These are phyloP conservation scores for Priapulus caudatus DNA, from an alignment of 2,888 invertebrate species.

Conservation along the genomic window DNA sequence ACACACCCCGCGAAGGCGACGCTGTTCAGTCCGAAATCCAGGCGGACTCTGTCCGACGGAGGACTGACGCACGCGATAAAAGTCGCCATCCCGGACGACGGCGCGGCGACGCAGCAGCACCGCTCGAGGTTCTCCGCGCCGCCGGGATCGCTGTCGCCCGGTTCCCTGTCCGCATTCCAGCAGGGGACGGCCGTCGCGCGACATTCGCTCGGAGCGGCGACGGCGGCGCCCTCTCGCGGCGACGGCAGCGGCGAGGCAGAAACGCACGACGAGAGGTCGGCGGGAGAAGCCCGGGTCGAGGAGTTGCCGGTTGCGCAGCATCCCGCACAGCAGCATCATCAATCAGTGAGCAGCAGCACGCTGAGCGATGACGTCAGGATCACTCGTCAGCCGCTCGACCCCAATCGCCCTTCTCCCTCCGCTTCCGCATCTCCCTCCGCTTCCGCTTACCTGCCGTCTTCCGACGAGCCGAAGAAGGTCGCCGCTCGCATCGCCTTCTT, in stretches of 20 bases:
- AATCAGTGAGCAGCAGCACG: too few relatives aligned
- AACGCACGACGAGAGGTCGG: not conserved
- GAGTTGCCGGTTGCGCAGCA: not conserved
- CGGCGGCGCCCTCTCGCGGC: not conserved
- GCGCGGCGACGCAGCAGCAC: not conserved
- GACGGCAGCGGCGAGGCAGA: not conserved
- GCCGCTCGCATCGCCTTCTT: slow-evolving; percentile 1
- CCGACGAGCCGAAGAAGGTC: not conserved
- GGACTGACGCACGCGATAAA: too few relatives aligned
- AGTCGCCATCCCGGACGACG: too few relatives aligned
- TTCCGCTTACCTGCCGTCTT: not conserved
- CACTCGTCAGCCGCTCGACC: too few relatives aligned
- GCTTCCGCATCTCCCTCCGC: too few relatives aligned
- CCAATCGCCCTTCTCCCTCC: too few relatives aligned
- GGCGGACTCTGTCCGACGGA: not conserved
- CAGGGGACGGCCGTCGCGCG: not conserved
- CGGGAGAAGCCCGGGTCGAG: not conserved
- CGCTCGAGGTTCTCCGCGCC: not conserved
- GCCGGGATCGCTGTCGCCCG: not conserved
- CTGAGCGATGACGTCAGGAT: too few relatives aligned
- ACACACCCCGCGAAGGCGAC: too few relatives aligned
- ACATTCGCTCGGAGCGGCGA: not conserved
- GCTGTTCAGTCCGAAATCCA: slow-evolving; percentile 3
- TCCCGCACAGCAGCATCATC: not conserved
- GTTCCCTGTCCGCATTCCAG: not conserved